Percentiles rank a stretch among this genome's conserved stretches.
phyloP scores from a whole-genome alignment of 2,888 invertebrate genomes.

The Drosophila mimetica region DNA sequence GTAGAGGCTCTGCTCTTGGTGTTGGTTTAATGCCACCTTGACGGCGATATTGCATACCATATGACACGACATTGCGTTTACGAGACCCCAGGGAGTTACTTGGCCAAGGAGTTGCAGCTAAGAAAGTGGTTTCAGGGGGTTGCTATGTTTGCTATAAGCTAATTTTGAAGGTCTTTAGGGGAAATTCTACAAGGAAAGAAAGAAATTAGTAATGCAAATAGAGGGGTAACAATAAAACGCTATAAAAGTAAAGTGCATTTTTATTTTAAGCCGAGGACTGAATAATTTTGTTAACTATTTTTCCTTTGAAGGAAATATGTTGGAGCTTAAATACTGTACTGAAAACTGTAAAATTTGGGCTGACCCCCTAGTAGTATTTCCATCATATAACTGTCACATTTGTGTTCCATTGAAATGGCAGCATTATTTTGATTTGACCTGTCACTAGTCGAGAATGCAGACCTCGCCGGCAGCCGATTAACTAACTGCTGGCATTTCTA shows the following conservation, averaged over 20 bases:
- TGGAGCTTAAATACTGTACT: too few species aligned
- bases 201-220: conserved; percentile 7
- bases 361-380: neutral
- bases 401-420: conserved; percentile 11
- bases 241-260: neutral
- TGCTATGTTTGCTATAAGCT: conserved; percentile 9
- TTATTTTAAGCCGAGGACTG: neutral
- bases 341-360: too few species aligned
- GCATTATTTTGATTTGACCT: conserved; percentile 38
- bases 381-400: conserved; percentile 11
- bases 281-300: too few species aligned
- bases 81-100: conserved; percentile 9
- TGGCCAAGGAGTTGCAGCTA: conserved; percentile 22
- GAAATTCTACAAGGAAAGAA: too few species aligned
- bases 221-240: neutral
- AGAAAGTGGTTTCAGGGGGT: conserved; percentile 4
- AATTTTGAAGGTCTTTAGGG: conserved; percentile 1
- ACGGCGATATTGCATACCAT: conserved; percentile 36
- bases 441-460: conserved; percentile 23
- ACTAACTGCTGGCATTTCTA: conserved; percentile 32
- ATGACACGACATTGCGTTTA: conserved; percentile 27
- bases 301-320: too few species aligned
- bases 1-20: neutral
- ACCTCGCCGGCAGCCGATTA: conserved; percentile 42
- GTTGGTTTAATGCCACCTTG: conserved; percentile 35